Evolutionary conservation across 2,888 invertebrate genomes (phyloP).

Genomic region (Arrhopalites spinosus): DNA sequence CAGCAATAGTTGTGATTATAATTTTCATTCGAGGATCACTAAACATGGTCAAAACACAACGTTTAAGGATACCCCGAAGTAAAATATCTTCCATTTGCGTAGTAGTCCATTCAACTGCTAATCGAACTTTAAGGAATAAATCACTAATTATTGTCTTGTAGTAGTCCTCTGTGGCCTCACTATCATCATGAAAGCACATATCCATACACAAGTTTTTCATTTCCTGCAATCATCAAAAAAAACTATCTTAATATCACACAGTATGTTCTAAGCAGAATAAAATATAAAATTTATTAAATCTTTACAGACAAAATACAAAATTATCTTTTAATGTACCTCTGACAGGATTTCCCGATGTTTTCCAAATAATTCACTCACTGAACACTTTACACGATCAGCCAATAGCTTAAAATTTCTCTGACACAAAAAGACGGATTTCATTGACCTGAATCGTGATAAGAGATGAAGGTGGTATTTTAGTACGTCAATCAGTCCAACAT

Average conservation of each 20-base stretch:
- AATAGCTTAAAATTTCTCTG: conserved; percentile 9
- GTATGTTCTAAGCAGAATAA: background rate
- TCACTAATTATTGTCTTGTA: background rate
- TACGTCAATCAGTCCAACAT: conserved; percentile 17
- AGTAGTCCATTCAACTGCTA: conserved; percentile 7
- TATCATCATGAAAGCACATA: background rate
- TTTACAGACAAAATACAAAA: background rate
- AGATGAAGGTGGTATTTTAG: conserved; percentile 21
- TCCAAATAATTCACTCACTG: conserved; percentile 17
- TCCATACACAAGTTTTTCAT: conserved; percentile 15
- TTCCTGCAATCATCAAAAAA: conserved; percentile 21
- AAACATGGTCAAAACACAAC: conserved; percentile 10
- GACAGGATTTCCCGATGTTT: conserved; percentile 6
- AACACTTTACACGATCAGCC: conserved; percentile 27
- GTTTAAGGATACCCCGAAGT: conserved; percentile 16
- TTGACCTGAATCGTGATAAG: conserved; percentile 18
- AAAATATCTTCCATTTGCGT: conserved; percentile 5
- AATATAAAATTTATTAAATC: background rate
- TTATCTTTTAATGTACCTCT: conserved; percentile 9
- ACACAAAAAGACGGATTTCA: background rate
- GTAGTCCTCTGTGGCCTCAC: background rate
- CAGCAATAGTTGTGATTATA: conserved; percentile 12
- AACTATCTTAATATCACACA: background rate
- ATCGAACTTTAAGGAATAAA: conserved; percentile 16
- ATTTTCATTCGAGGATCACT: background rate